phyloP scores from a whole-genome alignment of 2,888 invertebrate genomes.

The Drosophila tripunctata region DNA sequence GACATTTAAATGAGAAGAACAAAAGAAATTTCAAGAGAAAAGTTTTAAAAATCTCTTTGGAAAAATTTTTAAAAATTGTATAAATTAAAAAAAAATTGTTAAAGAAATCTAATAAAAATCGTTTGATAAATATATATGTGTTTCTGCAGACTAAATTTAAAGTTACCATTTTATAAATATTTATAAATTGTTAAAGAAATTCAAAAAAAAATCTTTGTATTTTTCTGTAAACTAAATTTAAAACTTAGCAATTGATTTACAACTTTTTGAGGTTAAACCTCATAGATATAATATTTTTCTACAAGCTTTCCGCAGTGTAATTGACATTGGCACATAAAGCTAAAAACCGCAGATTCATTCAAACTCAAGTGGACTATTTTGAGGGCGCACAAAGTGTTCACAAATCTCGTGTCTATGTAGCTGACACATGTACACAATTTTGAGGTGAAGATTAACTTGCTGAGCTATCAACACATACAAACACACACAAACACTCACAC shows the following conservation, averaged over 20 bases:
- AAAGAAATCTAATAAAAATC: too few species aligned
- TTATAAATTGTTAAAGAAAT: too few species aligned
- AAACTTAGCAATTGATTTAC: neutral
- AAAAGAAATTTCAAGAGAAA: too few species aligned
- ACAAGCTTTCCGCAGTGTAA: neutral
- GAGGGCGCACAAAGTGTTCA: constrained; percentile 5
- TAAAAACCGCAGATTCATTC: constrained; percentile 3
- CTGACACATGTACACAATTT: constrained; percentile 44
- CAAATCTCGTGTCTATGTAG: neutral
- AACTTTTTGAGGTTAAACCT: neutral
- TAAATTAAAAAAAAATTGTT: too few species aligned
- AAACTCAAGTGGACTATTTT: constrained; percentile 1
- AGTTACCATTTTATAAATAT: too few species aligned
- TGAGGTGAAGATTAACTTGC: constrained; percentile 57
- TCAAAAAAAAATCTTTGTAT: too few species aligned
- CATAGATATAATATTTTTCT: too few species aligned
- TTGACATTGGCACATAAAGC: neutral
- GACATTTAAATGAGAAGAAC: too few species aligned
- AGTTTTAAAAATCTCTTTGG: too few species aligned
- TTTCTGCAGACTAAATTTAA: too few species aligned
- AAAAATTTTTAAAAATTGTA: too few species aligned
- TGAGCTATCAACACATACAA: constrained; percentile 25
- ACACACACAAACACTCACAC: constrained; percentile 2
- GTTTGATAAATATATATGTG: too few species aligned
- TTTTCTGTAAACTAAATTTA: neutral